Base-by-base conservation (phyloP, 2,888 invertebrate genomes). In the Nomada ruficornis region DNA sequence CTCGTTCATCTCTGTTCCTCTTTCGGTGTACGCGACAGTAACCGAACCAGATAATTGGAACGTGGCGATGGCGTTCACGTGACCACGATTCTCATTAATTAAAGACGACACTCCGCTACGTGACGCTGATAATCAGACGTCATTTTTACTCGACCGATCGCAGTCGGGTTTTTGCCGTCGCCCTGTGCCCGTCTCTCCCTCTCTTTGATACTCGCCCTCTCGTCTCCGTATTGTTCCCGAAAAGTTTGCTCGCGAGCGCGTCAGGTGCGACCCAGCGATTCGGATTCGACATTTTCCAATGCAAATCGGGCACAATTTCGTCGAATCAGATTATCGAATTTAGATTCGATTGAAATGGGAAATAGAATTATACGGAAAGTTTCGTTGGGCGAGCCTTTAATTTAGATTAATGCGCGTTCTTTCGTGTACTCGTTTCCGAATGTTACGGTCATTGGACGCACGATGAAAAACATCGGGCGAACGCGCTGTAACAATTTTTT, bases 51-150 rank as follows among this genome's bases (percentile, higher is more conserved):
- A 86, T 86, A 84, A 86, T 77, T 75, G 64, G 29, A 54, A 62
- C 52, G 67, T 18, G 20, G n/a, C 18, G 29, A 42, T 20, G n/a
- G 42, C 7, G 72, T 11, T 65, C 57, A 76, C 71, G 67, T 74
- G 80, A 78, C 78, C 67, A 42, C 29, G 26, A 0, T 20, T 44
- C 55, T 78, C 72, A 77, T 79, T 83, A 86, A 84, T 86, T 79
- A 75, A 74, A 79, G n/a, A 44, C 63, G 29, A 73, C 72, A 26
- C n/a, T 18, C 11, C n/a, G 47, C 44, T 77, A 77, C 79, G 77
- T 74, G 78, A 72, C 62, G 44, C 64, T 57, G 72, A 82, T 86
- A 79, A 86, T 86, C 77, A 47, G 70, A 70, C 63, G 71, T 75
- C 72, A 77, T 50, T 75, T 44, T 67, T 52, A 63, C 64, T 63